Conservation (phyloP, 2,113 vertebrate genomes). For the Pomatostomus ruficeps region DNA sequence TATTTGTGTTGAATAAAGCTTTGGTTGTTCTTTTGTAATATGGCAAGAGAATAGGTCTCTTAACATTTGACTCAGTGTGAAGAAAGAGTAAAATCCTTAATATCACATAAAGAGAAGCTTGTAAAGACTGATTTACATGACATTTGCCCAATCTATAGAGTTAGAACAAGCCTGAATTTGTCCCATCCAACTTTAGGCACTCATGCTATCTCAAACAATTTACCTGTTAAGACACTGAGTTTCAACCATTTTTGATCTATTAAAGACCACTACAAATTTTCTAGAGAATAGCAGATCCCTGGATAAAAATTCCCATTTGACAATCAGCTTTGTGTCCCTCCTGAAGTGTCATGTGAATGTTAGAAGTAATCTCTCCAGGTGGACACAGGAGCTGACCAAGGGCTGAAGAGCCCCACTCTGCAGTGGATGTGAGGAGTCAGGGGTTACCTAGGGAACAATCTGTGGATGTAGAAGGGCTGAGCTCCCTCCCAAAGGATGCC, state of each 20-base stretch:
- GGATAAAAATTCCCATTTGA: neutral
- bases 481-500: neutral
- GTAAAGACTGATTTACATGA: neutral
- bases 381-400: neutral
- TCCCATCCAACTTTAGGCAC: neutral
- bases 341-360: neutral
- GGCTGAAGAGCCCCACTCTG: neutral
- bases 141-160: neutral
- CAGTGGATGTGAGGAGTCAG: neutral
- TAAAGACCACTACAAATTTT: neutral
- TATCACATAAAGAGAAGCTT: neutral
- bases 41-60: neutral
- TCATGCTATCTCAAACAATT: neutral
- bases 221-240: neutral
- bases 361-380: neutral
- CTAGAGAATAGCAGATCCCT: neutral
- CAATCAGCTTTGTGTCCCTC: neutral
- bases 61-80: neutral
- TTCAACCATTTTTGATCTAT: neutral
- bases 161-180: neutral
- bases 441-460: neutral
- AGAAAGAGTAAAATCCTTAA: neutral
- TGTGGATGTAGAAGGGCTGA: neutral
- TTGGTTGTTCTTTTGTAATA: neutral
- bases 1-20: neutral